Conservation (phyloP, 1,140 invertebrate species). For the Phortica variegata region DNA sequence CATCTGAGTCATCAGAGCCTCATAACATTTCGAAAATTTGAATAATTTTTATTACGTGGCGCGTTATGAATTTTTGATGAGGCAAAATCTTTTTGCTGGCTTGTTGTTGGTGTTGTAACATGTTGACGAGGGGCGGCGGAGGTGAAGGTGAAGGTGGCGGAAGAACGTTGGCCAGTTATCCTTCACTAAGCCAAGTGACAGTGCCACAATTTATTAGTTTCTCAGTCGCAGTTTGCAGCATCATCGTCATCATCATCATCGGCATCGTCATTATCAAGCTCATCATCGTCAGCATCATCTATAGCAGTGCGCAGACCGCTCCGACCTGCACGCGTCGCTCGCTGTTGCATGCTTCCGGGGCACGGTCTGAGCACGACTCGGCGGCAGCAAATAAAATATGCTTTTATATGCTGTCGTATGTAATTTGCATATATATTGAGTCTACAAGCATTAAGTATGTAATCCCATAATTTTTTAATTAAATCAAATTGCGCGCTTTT, state of each 20-base stretch:
- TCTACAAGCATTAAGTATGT: constrained; percentile 53
- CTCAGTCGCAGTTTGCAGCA: constrained; percentile 36
- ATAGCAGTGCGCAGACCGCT: too few species aligned
- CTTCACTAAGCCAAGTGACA: constrained; percentile 54
- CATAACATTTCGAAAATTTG: constrained; percentile 42
- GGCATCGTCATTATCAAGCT: too few species aligned
- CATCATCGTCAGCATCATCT: constrained; percentile 34
- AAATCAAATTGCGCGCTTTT: constrained; percentile 43
- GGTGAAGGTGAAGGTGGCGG: too few species aligned
- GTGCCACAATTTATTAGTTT: constrained; percentile 56
- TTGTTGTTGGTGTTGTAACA: constrained; percentile 13
- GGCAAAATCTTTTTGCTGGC: constrained; percentile 10
- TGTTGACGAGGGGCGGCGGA: constrained; percentile 30
- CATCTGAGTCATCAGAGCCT: not conserved
- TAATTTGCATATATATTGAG: constrained; percentile 54
- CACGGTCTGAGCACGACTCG: constrained; percentile 4
- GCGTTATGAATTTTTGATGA: constrained; percentile 56
- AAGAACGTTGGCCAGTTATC: constrained; percentile 40
- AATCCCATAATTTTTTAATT: constrained; percentile 56
- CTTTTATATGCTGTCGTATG: constrained; percentile 43
- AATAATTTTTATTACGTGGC: constrained; percentile 56
- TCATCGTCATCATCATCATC: constrained; percentile 12
- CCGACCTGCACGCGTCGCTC: too few species aligned
- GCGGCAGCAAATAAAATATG: constrained; percentile 49
- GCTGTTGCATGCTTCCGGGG: constrained; percentile 47